Percentiles rank a stretch among this genome's conserved stretches.
phyloP scores from a whole-genome alignment of 2,888 invertebrate species.

The Sipha maydis region DNA sequence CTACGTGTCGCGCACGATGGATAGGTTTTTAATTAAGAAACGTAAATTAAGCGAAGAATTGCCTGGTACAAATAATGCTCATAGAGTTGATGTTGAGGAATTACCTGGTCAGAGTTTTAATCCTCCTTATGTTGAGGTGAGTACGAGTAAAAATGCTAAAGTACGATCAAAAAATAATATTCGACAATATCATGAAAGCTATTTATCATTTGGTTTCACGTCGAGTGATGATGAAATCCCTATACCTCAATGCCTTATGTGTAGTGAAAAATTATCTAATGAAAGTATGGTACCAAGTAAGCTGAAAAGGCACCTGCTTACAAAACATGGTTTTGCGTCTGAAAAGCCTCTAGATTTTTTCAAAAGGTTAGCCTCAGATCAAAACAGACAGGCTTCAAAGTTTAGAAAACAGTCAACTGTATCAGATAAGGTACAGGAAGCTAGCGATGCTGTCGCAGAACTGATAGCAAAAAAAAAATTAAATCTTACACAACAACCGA shows the following conservation, averaged over 20 bases:
- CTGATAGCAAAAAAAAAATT: constrained; percentile 57
- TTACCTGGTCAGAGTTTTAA: no score
- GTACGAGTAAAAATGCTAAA: constrained; percentile 20
- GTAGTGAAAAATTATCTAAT: constrained; percentile 48
- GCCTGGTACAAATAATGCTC: no score
- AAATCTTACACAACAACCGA: constrained; percentile 43
- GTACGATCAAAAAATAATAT: constrained; percentile 36
- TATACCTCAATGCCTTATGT: constrained; percentile 62
- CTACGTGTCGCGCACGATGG: no score
- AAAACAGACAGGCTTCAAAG: no score
- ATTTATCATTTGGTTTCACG: constrained; percentile 27
- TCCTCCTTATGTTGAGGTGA: constrained; percentile 26
- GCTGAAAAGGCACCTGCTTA: no score
- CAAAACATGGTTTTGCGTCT: no score
- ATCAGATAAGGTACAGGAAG: constrained; percentile 55
- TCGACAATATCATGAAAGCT: constrained; percentile 13
- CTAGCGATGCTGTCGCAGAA: constrained; percentile 53
- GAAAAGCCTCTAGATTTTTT: no score
- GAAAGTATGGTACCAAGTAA: no score
- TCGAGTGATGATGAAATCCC: constrained; percentile 42
- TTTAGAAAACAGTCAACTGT: constrained; percentile 46
- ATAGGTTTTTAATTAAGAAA: no score
- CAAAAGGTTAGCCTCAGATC: no score
- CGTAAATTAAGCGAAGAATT: no score
- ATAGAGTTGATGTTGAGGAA: no score